These are phyloP conservation scores for Acanthoscelides obtectus DNA, from an alignment of 2,888 invertebrate species.

Conservation along the genomic window DNA sequence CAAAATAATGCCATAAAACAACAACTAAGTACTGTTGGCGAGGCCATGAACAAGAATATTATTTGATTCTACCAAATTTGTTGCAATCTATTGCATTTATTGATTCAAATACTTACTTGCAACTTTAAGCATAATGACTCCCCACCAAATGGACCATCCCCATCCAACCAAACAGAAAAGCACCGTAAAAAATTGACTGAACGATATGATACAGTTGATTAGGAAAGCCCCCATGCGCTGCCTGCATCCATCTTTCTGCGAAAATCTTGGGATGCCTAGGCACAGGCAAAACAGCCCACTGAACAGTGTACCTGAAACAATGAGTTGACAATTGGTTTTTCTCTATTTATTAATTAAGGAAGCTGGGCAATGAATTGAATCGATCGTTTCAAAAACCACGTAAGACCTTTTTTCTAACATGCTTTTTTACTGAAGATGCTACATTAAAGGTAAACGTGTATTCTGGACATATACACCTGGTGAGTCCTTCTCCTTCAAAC, in stretches of 20 bases:
- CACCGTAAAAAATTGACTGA: constrained; percentile 88
- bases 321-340: too few species aligned
- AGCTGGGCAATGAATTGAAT: not conserved
- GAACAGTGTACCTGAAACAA: constrained; percentile 72
- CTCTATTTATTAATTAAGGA: not conserved
- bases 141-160: constrained; percentile 99
- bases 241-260: constrained; percentile 71
- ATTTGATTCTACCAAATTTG: too few species aligned
- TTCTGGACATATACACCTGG: too few species aligned
- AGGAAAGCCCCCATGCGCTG: constrained; percentile 76
- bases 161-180: constrained; percentile 92
- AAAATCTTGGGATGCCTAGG: constrained; percentile 83
- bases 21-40: too few species aligned
- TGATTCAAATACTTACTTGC: constrained; percentile 77
- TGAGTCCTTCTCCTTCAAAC: too few species aligned
- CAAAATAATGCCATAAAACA: too few species aligned
- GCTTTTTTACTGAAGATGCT: too few species aligned
- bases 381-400: too few species aligned
- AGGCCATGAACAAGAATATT: too few species aligned
- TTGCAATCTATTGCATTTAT: too few species aligned
- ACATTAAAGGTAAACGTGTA: too few species aligned
- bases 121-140: constrained; percentile 83
- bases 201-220: constrained; percentile 80
- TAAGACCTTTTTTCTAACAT: too few species aligned
- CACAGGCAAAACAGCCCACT: constrained; percentile 87